Evolutionary conservation across 37 sponge, comb jelly and placozoan species (phyloP), one percentile per base, ranked within the genome.

Genomic region (Axinella damicornis): DNA sequence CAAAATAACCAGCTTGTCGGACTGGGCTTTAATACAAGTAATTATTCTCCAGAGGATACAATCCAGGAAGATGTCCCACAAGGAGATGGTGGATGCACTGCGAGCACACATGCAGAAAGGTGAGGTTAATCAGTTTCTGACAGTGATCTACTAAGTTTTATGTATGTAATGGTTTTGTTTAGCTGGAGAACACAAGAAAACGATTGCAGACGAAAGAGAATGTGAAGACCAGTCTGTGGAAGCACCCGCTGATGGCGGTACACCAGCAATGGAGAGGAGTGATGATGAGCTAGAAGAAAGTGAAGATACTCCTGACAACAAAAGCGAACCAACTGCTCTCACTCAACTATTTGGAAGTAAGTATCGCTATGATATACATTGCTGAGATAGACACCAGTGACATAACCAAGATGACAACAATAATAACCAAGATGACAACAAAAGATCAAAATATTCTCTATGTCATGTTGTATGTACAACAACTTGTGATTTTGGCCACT

Each of bases 151-250:
- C 17, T 25, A 6, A 16, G 58, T 59, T 25, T 18, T 30, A 33
- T 57, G 12, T 31, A 27, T 58, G 34, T 30, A 13, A 27, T 20
- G 19, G 22, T 46, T 73, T 46, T 21, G 27, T 64, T 27, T 56
- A 79, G 80, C 66, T 65, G 69, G 66, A 2, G 69, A 79, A 30
- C 80, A 79, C 69, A 79, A 79, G 80, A 79, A 41, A 52, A 79
- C 0, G 69, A 53, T 79, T 27, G 67, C 80, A 18, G 69, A 65
- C 34, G 66, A 79, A 64, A 22, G 60, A 25, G 15, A 71, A 20
- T 13, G 4, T 6, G 4, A 5, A 2, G 13, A 68, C 22, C 20
- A 34, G 69, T 19, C 5, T 9, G 35, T 2, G 9, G 53, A 21
- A 63, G 65, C 59, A 33, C 5, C n/a, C 25, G 21, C 22, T 12